Evolutionary conservation across 2,797 vertebrate genomes (phyloP), one percentile per base, ranked within the genome.

Genomic region (Ctenochaetus hawaiiensis): DNA sequence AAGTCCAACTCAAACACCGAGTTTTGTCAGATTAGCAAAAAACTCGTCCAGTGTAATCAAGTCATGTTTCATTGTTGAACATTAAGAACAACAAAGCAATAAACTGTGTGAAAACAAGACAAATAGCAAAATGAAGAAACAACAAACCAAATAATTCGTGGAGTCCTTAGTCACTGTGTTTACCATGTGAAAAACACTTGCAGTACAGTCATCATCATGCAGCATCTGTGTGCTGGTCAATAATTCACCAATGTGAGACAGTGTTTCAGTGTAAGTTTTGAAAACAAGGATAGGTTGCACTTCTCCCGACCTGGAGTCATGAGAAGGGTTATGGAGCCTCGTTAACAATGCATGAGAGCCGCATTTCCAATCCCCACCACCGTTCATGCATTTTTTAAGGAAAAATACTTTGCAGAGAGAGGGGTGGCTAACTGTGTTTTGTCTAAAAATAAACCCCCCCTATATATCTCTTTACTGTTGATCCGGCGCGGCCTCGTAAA

Each of bases 371-470:
- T 71, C 88, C 67, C 87, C 72, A 45, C 79, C 78, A 62, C 67
- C 58, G 34, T 76, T 92, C 94, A 94, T 95, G 82, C 82, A 95
- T 95, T 82, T 95, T 95, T 95, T 82, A 94, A 77, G 67, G 64
- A 67, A 84, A 91, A 92, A 92, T 93, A 93, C 94, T 94, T 93
- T 91, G 51, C 80, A 74, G 75, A 71, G 75, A 67, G 60, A 74
- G 57, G 54, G 81, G 65, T 71, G 84, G 65, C 72, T 85, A 23
- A 18, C 77, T 57, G 81, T 83, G 87, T 89, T 89, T 80, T 70
- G 62, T 88, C 92, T 95, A 94, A 94, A 95, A 94, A 94, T 94
- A 94, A 83, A 76, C 57, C 77, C 45, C 78, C 57, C 77, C 45
- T 56, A 60, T 85, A 80, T 74, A 71, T 88, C 62, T 79, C 75